phyloP scores from a whole-genome alignment of 2,797 vertebrate genomes.

The Cottoperca gobio region DNA sequence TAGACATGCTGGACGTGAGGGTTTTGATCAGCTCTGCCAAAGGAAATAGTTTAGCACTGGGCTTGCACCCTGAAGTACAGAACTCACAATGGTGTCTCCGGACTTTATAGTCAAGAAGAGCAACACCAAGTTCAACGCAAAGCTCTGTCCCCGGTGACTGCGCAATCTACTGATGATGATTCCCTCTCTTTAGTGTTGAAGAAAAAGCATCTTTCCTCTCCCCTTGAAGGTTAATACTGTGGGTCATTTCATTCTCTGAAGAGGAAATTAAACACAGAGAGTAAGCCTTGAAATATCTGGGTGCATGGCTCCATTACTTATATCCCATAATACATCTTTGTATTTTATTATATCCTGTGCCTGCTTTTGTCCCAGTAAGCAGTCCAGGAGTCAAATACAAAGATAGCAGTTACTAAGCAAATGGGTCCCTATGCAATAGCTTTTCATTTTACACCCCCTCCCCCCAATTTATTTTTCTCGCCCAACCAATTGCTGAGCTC shows the following conservation, averaged over 20 bases:
- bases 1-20: constrained; percentile 42
- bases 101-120: constrained; percentile 12
- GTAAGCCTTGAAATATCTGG: constrained; percentile 78
- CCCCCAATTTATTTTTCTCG: constrained; percentile 59
- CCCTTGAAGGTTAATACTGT: constrained; percentile 76
- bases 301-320: constrained; percentile 79
- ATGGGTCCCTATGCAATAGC: constrained; percentile 72
- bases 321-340: constrained; percentile 82
- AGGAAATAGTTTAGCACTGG: constrained; percentile 17
- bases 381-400: constrained; percentile 82
- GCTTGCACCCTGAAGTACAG: constrained; percentile 40
- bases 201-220: constrained; percentile 67
- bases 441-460: constrained; percentile 53
- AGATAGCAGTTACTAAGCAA: constrained; percentile 82
- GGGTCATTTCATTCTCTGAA: constrained; percentile 79
- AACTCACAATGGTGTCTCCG: constrained; percentile 24
- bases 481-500: constrained; percentile 69
- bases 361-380: constrained; percentile 77
- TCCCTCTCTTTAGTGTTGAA: constrained; percentile 61
- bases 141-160: constrained; percentile 53
- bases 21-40: constrained; percentile 60
- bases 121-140: constrained; percentile 48
- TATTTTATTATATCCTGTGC: constrained; percentile 80
- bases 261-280: constrained; percentile 77
- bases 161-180: constrained; percentile 62